Conservation (phyloP, 2,888 invertebrate species). For the Cephus rjabovi region DNA sequence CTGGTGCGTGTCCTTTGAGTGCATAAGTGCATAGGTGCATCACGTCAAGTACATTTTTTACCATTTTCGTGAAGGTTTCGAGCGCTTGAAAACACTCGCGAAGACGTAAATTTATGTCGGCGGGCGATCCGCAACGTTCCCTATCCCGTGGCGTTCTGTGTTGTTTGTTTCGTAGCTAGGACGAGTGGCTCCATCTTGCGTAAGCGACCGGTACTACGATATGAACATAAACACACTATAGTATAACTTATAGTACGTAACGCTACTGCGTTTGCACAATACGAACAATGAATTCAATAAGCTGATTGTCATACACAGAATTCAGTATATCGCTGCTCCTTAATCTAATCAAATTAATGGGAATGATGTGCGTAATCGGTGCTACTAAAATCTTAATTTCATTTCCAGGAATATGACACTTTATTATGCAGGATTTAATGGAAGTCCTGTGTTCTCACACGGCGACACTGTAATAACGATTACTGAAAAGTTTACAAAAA, state of each 20-base stretch:
- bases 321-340: not conserved
- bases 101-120: not conserved
- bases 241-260: not conserved
- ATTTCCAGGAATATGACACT: slow-evolving; percentile 13
- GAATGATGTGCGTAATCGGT: not conserved
- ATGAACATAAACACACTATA: not conserved
- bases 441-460: slow-evolving; percentile 35
- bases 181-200: slow-evolving; percentile 42
- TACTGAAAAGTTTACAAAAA: slow-evolving; percentile 40
- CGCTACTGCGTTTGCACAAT: not conserved
- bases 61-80: slow-evolving; percentile 3
- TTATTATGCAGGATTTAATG: slow-evolving; percentile 51
- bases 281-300: not conserved
- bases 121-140: slow-evolving; percentile 3
- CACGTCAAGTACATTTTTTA: not conserved
- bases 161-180: slow-evolving; percentile 53
- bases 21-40: not conserved
- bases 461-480: slow-evolving; percentile 22
- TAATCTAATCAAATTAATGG: not conserved
- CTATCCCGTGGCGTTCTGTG: slow-evolving; percentile 31
- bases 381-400: not conserved
- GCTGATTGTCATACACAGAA: not conserved
- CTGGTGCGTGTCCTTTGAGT: not conserved
- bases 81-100: not conserved
- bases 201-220: not conserved